These are phyloP conservation scores for Zootermopsis nevadensis DNA, from an alignment of 2,888 invertebrate species.

Conservation along the genomic window DNA sequence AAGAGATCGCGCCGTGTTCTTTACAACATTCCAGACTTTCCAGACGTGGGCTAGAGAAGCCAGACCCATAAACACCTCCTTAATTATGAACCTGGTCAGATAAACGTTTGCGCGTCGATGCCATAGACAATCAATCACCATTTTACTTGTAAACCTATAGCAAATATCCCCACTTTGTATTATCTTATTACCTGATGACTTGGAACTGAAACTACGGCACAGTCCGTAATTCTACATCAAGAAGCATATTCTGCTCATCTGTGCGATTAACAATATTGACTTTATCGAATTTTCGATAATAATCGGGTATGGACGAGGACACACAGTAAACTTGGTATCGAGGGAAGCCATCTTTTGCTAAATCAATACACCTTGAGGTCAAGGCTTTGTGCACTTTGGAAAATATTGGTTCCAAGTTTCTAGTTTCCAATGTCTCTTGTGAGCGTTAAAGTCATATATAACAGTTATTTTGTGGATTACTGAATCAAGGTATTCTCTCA, in stretches of 20 bases:
- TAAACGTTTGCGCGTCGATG: too few relatives aligned
- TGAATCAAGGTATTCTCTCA: too few relatives aligned
- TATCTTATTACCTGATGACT: not conserved
- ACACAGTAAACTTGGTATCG: slow-evolving; percentile 33
- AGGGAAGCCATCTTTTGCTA: slow-evolving; percentile 34
- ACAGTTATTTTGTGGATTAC: not conserved
- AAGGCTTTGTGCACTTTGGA: slow-evolving; percentile 19
- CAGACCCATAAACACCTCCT: too few relatives aligned
- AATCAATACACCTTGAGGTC: slow-evolving; percentile 40
- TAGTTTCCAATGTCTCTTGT: not conserved
- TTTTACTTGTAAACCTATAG: not conserved
- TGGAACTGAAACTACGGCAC: not conserved
- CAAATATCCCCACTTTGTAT: not conserved
- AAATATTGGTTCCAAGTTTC: slow-evolving; percentile 21
- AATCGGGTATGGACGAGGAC: slow-evolving; percentile 26
- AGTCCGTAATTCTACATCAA: slow-evolving; percentile 15
- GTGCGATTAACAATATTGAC: slow-evolving; percentile 38
- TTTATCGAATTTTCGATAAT: slow-evolving; percentile 40
- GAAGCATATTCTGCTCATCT: slow-evolving; percentile 41
- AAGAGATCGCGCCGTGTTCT: too few relatives aligned
- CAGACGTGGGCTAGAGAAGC: too few relatives aligned
- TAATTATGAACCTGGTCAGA: too few relatives aligned
- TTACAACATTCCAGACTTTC: too few relatives aligned
- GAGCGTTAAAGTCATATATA: slow-evolving; percentile 1
- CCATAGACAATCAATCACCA: slow-evolving; percentile 11